These are phyloP conservation scores for Poeciliopsis presidionis DNA, from an alignment of 2,797 vertebrate species.

Conservation along the genomic window DNA sequence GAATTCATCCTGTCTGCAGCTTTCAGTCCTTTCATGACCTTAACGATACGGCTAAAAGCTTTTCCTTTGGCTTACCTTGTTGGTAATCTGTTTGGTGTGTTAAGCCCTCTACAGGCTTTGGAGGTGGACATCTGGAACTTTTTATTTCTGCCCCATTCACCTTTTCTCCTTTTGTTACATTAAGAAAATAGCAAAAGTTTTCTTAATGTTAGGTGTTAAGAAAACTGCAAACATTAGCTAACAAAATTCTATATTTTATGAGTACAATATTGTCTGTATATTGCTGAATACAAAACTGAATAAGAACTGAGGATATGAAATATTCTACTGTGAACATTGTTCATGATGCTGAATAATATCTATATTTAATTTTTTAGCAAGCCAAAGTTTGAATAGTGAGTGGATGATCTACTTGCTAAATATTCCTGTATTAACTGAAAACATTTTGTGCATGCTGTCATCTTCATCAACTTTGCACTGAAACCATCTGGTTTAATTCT, in stretches of 20 bases:
- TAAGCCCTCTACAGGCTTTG: conserved; percentile 65
- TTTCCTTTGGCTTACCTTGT: conserved; percentile 49
- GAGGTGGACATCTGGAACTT: conserved; percentile 67
- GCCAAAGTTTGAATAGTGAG: background rate
- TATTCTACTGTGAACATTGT: background rate
- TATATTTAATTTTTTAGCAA: background rate
- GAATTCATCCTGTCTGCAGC: conserved; percentile 32
- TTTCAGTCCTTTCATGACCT: conserved; percentile 31
- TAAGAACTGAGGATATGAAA: background rate
- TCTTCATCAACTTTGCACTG: background rate
- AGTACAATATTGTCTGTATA: background rate
- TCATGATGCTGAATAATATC: background rate
- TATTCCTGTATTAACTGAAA: background rate
- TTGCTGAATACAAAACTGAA: background rate
- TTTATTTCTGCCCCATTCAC: conserved; percentile 52
- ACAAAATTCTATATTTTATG: too few species aligned
- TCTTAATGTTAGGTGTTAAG: too few species aligned
- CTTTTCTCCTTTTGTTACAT: conserved; percentile 24
- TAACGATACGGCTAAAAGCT: conserved; percentile 32
- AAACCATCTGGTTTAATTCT: background rate
- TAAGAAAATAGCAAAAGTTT: conserved; percentile 14
- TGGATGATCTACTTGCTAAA: background rate
- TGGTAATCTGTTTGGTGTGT: conserved; percentile 59
- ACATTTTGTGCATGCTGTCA: background rate
- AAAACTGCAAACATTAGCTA: too few species aligned